phyloP scores from a whole-genome alignment of 2,113 vertebrate species.

The Falcunculus frontatus region DNA sequence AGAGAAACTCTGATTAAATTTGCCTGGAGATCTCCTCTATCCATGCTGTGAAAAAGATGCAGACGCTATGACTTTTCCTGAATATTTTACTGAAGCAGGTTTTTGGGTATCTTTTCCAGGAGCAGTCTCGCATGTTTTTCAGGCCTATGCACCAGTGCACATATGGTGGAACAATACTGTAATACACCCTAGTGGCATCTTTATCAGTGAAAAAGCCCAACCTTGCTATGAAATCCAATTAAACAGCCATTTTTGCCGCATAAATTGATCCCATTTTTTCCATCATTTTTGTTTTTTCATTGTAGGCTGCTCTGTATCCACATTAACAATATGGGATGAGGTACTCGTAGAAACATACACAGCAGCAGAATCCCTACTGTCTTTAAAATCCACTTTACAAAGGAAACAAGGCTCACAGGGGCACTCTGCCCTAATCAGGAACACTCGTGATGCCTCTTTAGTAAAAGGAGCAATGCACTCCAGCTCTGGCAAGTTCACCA shows the following conservation, averaged over 20 bases:
- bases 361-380: background rate
- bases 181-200: slow-evolving; percentile 40
- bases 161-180: slow-evolving; percentile 1
- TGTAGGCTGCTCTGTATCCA: background rate
- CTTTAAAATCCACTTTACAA: slow-evolving; percentile 27
- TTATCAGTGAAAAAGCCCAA: slow-evolving; percentile 45
- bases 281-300: slow-evolving; percentile 17
- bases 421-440: background rate
- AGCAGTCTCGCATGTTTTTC: background rate
- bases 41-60: slow-evolving; percentile 33
- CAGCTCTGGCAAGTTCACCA: fast-evolving
- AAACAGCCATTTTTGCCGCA: slow-evolving; percentile 37
- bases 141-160: background rate
- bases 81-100: background rate
- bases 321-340: background rate
- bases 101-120: slow-evolving; percentile 27
- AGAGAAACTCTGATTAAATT: slow-evolving; percentile 1
- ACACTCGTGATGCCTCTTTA: background rate
- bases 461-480: background rate
- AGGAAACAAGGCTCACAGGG: slow-evolving; percentile 31
- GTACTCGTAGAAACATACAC: background rate
- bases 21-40: slow-evolving; percentile 5
- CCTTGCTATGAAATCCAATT: slow-evolving; percentile 46
- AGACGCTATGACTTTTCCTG: background rate
- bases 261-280: slow-evolving; percentile 39